Percentiles rank a stretch among this genome's conserved stretches.
Conservation (phyloP, 37 sponge, comb jelly and placozoan genomes). For the Beroe ovata region DNA sequence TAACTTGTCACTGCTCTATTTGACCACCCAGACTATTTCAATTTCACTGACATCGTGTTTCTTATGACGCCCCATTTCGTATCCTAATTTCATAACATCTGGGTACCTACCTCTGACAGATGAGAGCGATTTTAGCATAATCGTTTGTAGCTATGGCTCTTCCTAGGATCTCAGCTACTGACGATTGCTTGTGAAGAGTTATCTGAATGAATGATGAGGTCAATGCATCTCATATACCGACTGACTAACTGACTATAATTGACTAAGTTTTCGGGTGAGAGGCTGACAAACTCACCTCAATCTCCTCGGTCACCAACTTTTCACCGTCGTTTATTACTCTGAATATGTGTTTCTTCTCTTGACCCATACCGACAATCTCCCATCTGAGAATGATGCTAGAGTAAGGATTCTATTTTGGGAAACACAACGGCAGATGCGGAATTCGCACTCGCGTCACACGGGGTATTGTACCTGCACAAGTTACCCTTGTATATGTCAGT, state of each 20-base stretch:
- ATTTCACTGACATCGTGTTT: too few relatives aligned
- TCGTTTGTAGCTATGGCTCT: constrained; percentile 56
- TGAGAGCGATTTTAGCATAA: constrained; percentile 58
- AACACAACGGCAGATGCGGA: too few relatives aligned
- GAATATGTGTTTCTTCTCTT: constrained; percentile 47
- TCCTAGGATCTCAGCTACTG: constrained; percentile 59
- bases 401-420: too few relatives aligned
- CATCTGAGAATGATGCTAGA: constrained; percentile 60
- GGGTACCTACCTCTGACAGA: constrained; percentile 47
- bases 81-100: too few relatives aligned
- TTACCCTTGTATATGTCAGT: constrained; percentile 60
- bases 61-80: too few relatives aligned
- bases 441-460: too few relatives aligned
- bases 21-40: too few relatives aligned
- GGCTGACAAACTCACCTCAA: constrained; percentile 55
- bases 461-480: constrained; percentile 26
- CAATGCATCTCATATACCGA: too few relatives aligned
- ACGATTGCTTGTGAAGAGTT: constrained; percentile 64
- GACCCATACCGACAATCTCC: constrained; percentile 62
- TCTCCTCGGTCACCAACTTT: neutral
- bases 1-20: too few relatives aligned
- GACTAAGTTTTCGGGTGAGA: too few relatives aligned
- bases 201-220: constrained; percentile 2
- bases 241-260: too few relatives aligned
- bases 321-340: constrained; percentile 48